Conservation (phyloP, 2,888 invertebrate species). For the Eristalis arbustorum region DNA sequence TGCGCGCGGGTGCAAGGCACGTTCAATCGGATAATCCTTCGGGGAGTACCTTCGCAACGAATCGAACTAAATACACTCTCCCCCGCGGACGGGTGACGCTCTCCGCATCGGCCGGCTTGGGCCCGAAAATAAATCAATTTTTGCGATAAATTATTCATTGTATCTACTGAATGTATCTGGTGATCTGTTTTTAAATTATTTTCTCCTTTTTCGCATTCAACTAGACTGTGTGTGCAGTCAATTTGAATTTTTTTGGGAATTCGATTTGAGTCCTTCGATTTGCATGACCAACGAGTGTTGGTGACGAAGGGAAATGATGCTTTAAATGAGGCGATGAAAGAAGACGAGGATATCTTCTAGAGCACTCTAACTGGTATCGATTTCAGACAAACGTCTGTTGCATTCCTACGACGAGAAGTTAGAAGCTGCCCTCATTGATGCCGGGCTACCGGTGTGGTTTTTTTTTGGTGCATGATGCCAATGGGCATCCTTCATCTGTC, state of each 20-base stretch:
- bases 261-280: background rate
- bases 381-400: no score
- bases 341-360: no score
- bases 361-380: no score
- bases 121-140: conserved; percentile 62
- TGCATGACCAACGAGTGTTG: background rate
- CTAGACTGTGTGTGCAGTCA: conserved; percentile 19
- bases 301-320: no score
- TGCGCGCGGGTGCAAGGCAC: background rate
- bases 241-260: conserved; percentile 26
- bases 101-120: background rate
- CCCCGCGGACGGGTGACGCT: conserved; percentile 9
- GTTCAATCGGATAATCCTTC: conserved; percentile 52
- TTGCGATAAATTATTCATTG: conserved; percentile 64
- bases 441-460: no score
- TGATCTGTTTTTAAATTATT: conserved; percentile 20
- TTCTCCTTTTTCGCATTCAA: conserved; percentile 4
- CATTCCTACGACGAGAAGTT: no score
- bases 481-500: no score
- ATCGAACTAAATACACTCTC: background rate
- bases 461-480: no score
- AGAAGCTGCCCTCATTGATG: no score
- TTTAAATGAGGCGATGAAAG: no score
- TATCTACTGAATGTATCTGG: conserved; percentile 27
- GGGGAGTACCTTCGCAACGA: conserved; percentile 37